phyloP scores from a whole-genome alignment of 2,888 invertebrate genomes.

The Drosophila anomalipes region DNA sequence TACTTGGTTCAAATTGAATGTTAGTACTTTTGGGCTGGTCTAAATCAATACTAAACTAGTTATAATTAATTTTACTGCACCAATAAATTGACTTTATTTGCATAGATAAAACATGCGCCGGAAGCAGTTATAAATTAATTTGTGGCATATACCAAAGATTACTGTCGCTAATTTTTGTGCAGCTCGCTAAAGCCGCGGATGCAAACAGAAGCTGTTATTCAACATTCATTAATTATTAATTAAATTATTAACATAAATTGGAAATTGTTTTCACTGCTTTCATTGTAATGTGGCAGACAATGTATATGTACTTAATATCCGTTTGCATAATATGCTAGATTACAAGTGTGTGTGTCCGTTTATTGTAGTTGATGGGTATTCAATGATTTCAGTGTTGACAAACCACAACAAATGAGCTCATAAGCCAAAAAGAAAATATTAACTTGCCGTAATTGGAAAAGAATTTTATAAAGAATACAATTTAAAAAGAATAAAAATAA shows the following conservation, averaged over 20 bases:
- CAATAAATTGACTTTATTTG: constrained; percentile 50
- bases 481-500: constrained; percentile 11
- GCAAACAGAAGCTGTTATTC: constrained; percentile 56
- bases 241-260: constrained; percentile 71
- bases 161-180: constrained; percentile 45
- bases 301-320: constrained; percentile 17
- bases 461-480: constrained; percentile 40
- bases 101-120: constrained; percentile 4
- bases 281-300: constrained; percentile 32
- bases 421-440: constrained; percentile 4
- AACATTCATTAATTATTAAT: constrained; percentile 47
- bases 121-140: constrained; percentile 46
- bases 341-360: constrained; percentile 27
- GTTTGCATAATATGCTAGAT: constrained; percentile 24
- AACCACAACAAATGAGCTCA: constrained; percentile 24
- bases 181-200: neutral
- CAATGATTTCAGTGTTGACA: neutral
- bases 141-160: constrained; percentile 54
- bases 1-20: constrained; percentile 17
- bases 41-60: constrained; percentile 37
- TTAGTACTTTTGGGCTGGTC: neutral
- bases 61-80: constrained; percentile 67
- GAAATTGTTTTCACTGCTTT: constrained; percentile 35
- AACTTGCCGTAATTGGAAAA: constrained; percentile 23
- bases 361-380: neutral